Conservation (phyloP, 2,113 vertebrate species). For the Callithrix jacchus region DNA sequence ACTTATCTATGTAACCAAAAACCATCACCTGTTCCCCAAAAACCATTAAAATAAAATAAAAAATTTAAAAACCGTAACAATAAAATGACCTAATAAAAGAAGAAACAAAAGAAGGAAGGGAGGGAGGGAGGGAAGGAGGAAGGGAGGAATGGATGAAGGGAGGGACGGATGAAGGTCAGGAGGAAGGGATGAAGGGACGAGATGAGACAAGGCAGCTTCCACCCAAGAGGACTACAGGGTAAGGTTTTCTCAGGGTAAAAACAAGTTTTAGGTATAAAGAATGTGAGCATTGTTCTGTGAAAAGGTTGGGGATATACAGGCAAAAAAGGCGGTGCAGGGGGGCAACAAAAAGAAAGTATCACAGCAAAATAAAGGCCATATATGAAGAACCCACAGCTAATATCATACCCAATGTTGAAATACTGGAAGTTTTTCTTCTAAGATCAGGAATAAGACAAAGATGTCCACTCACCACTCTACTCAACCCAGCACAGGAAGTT, state of each 20-base stretch:
- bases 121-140: too few species aligned
- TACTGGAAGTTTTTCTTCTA: not conserved
- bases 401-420: not conserved
- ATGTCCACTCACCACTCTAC: not conserved
- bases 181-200: too few species aligned
- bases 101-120: too few species aligned
- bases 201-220: not conserved
- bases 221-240: not conserved
- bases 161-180: too few species aligned
- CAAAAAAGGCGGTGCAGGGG: not conserved
- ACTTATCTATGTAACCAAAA: too few species aligned
- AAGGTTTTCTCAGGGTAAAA: not conserved
- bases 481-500: not conserved
- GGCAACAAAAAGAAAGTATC: not conserved
- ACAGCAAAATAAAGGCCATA: not conserved
- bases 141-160: too few species aligned
- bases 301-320: not conserved
- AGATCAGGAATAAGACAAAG: not conserved
- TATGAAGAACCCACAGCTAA: not conserved
- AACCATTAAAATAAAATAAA: too few species aligned
- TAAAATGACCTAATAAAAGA: too few species aligned
- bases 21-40: too few species aligned
- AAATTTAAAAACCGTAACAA: too few species aligned
- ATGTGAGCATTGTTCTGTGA: not conserved
- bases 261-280: not conserved